Conservation (phyloP, 53 echinoderm and acorn worm genomes). For the Zoroaster sp. region DNA sequence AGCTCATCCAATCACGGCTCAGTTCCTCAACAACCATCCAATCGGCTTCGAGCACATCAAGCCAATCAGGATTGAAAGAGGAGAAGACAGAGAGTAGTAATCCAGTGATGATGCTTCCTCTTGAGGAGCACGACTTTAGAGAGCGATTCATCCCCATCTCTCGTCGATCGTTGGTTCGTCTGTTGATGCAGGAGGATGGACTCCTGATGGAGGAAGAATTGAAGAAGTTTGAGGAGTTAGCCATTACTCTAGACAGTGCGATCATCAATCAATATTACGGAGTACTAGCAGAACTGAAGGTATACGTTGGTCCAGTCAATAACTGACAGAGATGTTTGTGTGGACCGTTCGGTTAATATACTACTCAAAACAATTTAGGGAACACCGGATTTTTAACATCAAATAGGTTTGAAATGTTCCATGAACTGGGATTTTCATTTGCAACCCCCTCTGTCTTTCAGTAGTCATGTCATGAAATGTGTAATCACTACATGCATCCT, state of each 20-base stretch:
- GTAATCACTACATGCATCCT: too few species aligned
- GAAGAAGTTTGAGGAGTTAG: conserved; percentile 90
- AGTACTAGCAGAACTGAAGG: conserved; percentile 87
- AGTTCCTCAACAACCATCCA: conserved; percentile 6
- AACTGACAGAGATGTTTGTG: too few species aligned
- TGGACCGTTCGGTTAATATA: too few species aligned
- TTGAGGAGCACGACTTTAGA: conserved; percentile 73
- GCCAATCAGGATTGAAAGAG: conserved; percentile 19
- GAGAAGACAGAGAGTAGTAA: conserved; percentile 3
- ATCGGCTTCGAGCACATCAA: background rate
- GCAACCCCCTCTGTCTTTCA: too few species aligned
- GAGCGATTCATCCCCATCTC: conserved; percentile 98
- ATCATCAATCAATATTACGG: conserved; percentile 91
- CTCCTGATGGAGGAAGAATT: conserved; percentile 69
- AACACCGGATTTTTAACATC: too few species aligned
- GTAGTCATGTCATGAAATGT: too few species aligned
- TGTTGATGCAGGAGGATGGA: conserved; percentile 84
- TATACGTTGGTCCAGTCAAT: background rate
- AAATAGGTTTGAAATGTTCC: too few species aligned
- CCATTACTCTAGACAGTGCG: conserved; percentile 83
- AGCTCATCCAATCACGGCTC: conserved; percentile 23
- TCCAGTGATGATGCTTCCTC: conserved; percentile 64
- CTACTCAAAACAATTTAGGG: too few species aligned
- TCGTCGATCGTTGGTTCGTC: conserved; percentile 79
- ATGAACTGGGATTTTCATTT: too few species aligned